Percentiles rank a stretch among this genome's conserved stretches.
These are phyloP conservation scores for Bombus haemorrhoidalis DNA, from an alignment of 1,140 invertebrate genomes.

Conservation along the genomic window DNA sequence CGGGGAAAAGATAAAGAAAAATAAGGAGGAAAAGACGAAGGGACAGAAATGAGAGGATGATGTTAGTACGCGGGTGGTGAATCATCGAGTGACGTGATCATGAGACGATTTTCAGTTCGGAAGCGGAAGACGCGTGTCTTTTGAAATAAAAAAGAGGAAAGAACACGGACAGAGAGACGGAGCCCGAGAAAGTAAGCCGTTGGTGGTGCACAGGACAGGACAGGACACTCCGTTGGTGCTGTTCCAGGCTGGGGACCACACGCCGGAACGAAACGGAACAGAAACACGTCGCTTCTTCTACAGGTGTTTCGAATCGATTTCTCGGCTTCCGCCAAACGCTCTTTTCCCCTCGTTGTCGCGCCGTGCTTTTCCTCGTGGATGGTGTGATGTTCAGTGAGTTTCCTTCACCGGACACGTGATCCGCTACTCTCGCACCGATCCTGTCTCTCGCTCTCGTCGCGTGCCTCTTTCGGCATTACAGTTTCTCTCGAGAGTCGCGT, in stretches of 20 bases:
- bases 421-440: slow-evolving; percentile 10
- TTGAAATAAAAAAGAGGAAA: not conserved
- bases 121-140: slow-evolving; percentile 22
- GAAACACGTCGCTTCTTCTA: slow-evolving; percentile 41
- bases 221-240: slow-evolving; percentile 4
- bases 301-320: slow-evolving; percentile 57
- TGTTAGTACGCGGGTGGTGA: slow-evolving; percentile 35
- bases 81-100: slow-evolving; percentile 45
- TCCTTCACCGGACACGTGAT: slow-evolving; percentile 47
- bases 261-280: slow-evolving; percentile 32
- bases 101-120: slow-evolving; percentile 12
- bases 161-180: not conserved
- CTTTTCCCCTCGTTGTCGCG: not conserved
- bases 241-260: not conserved
- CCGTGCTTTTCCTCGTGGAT: slow-evolving; percentile 25
- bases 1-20: too few relatives aligned
- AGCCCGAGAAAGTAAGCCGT: slow-evolving; percentile 23
- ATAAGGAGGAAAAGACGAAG: too few relatives aligned
- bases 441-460: slow-evolving; percentile 21
- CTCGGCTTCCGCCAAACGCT: slow-evolving; percentile 12
- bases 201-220: slow-evolving; percentile 33
- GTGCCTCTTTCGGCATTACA: slow-evolving; percentile 12
- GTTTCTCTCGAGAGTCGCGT: slow-evolving; percentile 23
- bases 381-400: slow-evolving; percentile 49
- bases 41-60: not conserved